Conservation (phyloP, 2,797 vertebrate species). For the Halcyon badia region DNA sequence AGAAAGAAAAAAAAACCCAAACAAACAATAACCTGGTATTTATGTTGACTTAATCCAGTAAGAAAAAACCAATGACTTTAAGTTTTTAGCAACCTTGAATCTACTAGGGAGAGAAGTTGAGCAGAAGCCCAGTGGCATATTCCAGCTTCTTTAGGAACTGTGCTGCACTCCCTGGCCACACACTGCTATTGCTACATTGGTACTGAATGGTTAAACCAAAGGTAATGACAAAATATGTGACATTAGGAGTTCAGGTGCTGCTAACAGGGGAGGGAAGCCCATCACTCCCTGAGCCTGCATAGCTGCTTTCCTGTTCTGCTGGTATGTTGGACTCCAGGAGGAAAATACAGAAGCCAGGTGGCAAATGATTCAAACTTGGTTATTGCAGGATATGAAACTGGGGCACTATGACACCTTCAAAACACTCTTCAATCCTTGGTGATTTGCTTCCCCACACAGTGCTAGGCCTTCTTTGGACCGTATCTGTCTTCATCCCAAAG, state of each 20-base stretch:
- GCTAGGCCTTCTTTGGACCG: not conserved
- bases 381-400: not conserved
- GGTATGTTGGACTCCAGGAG: not conserved
- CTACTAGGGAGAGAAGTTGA: not conserved
- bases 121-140: not conserved
- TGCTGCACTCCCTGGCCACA: not conserved
- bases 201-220: not conserved
- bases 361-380: not conserved
- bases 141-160: not conserved
- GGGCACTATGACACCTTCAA: not conserved
- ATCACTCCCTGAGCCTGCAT: not conserved
- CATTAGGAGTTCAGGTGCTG: not conserved
- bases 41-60: not conserved
- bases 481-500: conserved; percentile 29
- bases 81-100: not conserved
- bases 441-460: conserved; percentile 9
- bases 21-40: not conserved
- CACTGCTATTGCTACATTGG: rapidly evolving
- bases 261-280: not conserved
- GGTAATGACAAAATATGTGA: not conserved
- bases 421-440: not conserved
- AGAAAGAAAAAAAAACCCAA: not conserved
- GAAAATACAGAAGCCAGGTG: not conserved
- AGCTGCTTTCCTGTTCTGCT: not conserved
- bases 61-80: not conserved